A percentile compares a stretch with the other conserved stretches of the same genome.
These are phyloP conservation scores for Xestia ashworthii DNA, from an alignment of 2,888 invertebrate species.

Conservation along the genomic window DNA sequence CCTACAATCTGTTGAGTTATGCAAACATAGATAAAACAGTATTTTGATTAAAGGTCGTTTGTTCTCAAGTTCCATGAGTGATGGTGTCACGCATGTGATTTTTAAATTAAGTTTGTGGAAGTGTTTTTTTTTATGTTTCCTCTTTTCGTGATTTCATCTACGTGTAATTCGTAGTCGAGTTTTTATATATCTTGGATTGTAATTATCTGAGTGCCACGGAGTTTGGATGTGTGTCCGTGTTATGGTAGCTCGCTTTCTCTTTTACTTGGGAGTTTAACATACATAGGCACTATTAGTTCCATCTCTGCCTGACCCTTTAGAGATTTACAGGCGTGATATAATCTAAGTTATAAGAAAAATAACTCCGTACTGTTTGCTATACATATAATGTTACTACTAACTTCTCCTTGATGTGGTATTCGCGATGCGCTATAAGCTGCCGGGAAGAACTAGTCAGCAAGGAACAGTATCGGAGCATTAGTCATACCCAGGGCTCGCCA, in stretches of 20 bases:
- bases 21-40: background rate
- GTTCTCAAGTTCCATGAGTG: background rate
- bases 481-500: no score
- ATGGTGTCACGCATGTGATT: constrained; percentile 14
- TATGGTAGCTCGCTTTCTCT: background rate
- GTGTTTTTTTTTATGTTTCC: background rate
- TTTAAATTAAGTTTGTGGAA: constrained; percentile 16
- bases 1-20: background rate
- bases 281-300: background rate
- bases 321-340: background rate
- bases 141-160: constrained; percentile 8
- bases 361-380: background rate
- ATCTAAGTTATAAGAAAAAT: background rate
- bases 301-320: background rate
- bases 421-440: no score
- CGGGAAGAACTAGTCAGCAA: background rate
- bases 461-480: background rate
- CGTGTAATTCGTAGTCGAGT: background rate
- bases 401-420: background rate
- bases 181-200: background rate
- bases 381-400: no score
- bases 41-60: background rate
- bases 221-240: background rate
- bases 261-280: background rate
- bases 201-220: background rate